These are phyloP conservation scores for Glaucopsyche alexis DNA, from an alignment of 2,888 invertebrate genomes.

Conservation along the genomic window DNA sequence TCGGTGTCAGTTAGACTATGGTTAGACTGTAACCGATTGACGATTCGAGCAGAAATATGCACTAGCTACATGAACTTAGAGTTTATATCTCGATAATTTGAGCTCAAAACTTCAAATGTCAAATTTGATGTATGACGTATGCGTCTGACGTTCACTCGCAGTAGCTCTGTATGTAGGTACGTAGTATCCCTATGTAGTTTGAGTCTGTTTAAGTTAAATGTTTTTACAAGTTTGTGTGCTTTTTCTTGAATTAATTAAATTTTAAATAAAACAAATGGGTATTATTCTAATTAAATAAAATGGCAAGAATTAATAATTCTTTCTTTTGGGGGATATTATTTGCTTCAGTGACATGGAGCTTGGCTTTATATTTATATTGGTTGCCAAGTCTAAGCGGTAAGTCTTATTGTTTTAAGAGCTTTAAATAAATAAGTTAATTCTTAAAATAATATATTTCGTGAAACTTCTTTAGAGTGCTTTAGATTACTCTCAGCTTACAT, in stretches of 20 bases:
- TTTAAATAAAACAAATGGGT: not conserved
- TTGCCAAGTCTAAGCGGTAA: conserved; percentile 76
- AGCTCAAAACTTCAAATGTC: too few relatives aligned
- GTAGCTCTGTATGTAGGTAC: not conserved
- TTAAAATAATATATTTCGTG: not conserved
- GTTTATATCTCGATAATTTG: too few relatives aligned
- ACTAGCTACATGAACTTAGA: too few relatives aligned
- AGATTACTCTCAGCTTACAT: too few relatives aligned
- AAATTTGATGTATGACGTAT: too few relatives aligned
- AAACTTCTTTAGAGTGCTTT: not conserved
- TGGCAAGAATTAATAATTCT: conserved; percentile 76
- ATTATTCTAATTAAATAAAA: conserved; percentile 33
- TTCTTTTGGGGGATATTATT: conserved; percentile 87
- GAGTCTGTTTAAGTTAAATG: not conserved
- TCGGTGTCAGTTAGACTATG: too few relatives aligned
- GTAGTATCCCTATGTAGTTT: not conserved
- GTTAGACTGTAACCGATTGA: too few relatives aligned
- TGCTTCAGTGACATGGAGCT: conserved; percentile 87
- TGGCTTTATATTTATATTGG: conserved; percentile 86
- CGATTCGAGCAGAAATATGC: too few relatives aligned
- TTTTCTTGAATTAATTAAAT: not conserved
- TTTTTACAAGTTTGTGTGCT: not conserved
- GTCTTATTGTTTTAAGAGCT: conserved; percentile 40
- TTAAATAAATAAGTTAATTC: too few relatives aligned
- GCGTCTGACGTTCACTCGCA: too few relatives aligned